A percentile compares a stretch with the other conserved stretches of the same genome.
These are phyloP conservation scores for Sceliomorpha sp. DNA, from an alignment of 2,888 invertebrate species.

Conservation along the genomic window DNA sequence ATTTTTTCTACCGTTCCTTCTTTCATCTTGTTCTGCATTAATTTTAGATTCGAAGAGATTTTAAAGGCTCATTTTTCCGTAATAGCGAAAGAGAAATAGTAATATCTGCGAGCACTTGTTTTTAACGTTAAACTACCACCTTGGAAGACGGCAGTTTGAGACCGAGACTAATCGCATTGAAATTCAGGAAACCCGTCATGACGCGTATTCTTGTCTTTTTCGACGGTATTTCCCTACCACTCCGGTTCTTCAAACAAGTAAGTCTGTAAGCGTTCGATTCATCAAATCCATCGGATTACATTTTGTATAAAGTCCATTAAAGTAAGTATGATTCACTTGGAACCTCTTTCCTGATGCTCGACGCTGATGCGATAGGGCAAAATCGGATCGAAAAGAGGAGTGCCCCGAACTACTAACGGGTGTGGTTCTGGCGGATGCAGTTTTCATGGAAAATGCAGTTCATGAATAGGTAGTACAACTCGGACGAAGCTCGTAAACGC, in stretches of 20 bases:
- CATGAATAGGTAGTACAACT: conserved; percentile 65
- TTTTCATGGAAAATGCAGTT: conserved; percentile 65
- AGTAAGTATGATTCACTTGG: conserved; percentile 33
- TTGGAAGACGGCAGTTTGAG: no score
- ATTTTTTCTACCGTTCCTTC: no score
- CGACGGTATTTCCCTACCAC: conserved; percentile 8
- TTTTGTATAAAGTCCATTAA: conserved; percentile 41
- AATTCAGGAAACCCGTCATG: no score
- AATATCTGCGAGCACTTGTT: no score
- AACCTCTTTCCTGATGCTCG: conserved; percentile 34
- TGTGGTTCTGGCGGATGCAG: conserved; percentile 62
- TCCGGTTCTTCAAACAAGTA: conserved; percentile 16
- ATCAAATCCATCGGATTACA: conserved; percentile 35
- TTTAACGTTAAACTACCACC: no score
- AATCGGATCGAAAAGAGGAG: conserved; percentile 50
- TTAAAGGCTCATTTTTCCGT: no score
- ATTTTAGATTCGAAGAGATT: no score
- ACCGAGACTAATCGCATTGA: no score
- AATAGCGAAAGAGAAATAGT: no score
- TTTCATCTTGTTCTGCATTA: no score
- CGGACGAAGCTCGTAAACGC: conserved; percentile 61
- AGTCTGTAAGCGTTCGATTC: conserved; percentile 36
- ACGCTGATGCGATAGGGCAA: conserved; percentile 17
- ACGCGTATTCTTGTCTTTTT: conserved; percentile 3
- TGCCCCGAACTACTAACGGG: conserved; percentile 53